These are phyloP conservation scores for Branchipolynoe longqiensis DNA, from an alignment of 2,888 invertebrate genomes.

Conservation along the genomic window DNA sequence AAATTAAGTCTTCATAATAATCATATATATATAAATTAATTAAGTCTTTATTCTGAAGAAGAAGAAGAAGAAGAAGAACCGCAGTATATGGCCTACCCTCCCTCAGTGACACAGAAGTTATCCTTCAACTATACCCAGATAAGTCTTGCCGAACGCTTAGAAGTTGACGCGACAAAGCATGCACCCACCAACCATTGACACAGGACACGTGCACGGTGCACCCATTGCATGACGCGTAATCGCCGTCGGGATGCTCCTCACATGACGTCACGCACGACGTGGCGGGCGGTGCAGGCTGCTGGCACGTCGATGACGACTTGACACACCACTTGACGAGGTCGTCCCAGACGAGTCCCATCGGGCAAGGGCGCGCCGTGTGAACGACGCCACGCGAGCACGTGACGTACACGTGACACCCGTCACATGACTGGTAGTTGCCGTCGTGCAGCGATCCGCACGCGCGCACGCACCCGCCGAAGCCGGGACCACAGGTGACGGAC, in stretches of 20 bases:
- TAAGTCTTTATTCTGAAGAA: no score
- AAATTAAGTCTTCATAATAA: no score
- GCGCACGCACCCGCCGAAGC: conserved; percentile 33
- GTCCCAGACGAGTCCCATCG: conserved; percentile 70
- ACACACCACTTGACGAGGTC: conserved; percentile 61
- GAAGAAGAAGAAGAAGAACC: no score
- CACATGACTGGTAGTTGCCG: conserved; percentile 46
- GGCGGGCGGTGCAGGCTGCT: not conserved
- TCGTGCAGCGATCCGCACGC: conserved; percentile 20
- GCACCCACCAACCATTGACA: conserved; percentile 65
- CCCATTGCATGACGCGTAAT: conserved; percentile 71
- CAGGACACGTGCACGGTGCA: conserved; percentile 71
- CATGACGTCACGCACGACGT: conserved; percentile 66
- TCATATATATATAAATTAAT: no score
- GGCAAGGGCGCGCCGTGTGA: conserved; percentile 69
- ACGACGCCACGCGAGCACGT: conserved; percentile 9
- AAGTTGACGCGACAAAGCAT: no score
- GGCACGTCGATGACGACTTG: conserved; percentile 26
- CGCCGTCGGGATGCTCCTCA: conserved; percentile 64
- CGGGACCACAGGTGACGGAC: conserved; percentile 24
- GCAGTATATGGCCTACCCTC: no score
- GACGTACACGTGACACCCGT: conserved; percentile 26
- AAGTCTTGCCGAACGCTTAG: no score
- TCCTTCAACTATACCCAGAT: no score
- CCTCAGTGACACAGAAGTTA: no score